Base-by-base conservation (phyloP, 2,113 vertebrate species). In the Patagioenas fasciata region DNA sequence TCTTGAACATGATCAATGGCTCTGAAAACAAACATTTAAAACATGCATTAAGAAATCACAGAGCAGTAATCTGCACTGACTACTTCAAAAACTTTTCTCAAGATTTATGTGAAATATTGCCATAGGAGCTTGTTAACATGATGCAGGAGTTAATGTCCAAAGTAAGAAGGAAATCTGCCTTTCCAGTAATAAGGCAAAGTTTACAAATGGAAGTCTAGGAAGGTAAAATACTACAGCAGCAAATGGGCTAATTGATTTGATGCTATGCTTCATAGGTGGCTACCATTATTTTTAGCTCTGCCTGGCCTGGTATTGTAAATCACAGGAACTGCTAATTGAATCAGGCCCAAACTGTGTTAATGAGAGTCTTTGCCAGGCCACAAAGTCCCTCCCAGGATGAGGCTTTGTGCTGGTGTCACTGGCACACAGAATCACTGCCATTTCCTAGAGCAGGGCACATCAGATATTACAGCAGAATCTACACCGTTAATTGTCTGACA, bases 21-120 rank as follows among this genome's bases (percentile, higher is more conserved):
- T 80, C 75, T 13, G 11, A 92, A 95, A 96, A 32, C 21, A 81
- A 87, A 36, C n/a, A 21, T 94, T 90, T 87, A 79, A 95, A 94
- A 61, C 24, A 29, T 15, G 10, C 15, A 60, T 64, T 85, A 75
- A 20, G 88, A 81, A 93, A 34, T 48, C 67, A 81, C 9, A 62
- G 56, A 94, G 56, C 62, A 92, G 32, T 38, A 80, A 64, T 95
- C 73, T 57, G 50, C 78, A 47, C 21, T 40, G 57, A 75, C 50
- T 92, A 11, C 56, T 89, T 91, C 9, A 13, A 79, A 89, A 93
- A 51, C 23, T 81, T 96, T 94, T 93, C 71, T 67, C 24, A 51
- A 53, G 80, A 78, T 25, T 74, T 82, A 25, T 26, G 66, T 17
- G 31, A 96, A 93, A 80, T 89, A 75, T 47, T 85, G n/a, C 53